These are phyloP conservation scores for Lemur catta DNA, from an alignment of 2,797 vertebrate genomes.

Conservation along the genomic window DNA sequence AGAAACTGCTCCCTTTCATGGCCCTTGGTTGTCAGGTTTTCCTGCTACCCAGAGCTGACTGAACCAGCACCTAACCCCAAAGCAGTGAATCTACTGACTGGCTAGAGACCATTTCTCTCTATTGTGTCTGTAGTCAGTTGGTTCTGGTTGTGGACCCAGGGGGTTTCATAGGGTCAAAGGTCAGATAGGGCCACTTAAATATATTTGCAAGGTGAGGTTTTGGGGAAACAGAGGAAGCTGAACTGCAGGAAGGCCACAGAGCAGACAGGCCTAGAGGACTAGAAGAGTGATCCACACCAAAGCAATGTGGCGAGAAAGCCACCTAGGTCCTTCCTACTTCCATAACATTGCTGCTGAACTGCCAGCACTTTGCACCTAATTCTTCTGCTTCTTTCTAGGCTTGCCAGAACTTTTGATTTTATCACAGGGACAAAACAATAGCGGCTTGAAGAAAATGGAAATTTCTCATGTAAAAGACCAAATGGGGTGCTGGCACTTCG, in stretches of 20 bases:
- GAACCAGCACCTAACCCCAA: neutral
- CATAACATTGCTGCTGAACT: neutral
- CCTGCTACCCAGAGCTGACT: neutral
- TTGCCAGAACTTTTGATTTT: conserved; percentile 4
- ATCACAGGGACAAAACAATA: neutral
- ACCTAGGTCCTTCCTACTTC: neutral
- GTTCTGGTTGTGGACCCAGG: neutral
- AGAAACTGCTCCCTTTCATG: neutral
- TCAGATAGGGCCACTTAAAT: neutral
- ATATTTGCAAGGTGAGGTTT: conserved; percentile 14
- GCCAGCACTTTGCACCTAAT: neutral
- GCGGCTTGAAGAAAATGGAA: neutral
- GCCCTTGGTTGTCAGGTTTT: neutral
- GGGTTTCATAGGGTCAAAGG: neutral
- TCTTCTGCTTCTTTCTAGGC: neutral
- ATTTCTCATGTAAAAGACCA: conserved; percentile 6
- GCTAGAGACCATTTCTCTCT: neutral
- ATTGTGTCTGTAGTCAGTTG: neutral
- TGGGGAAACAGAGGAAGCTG: neutral
- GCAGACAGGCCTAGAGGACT: neutral
- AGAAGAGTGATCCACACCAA: neutral
- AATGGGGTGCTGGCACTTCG: neutral
- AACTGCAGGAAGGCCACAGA: neutral
- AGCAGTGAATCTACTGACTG: neutral
- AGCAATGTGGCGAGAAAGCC: neutral